Percentiles rank a stretch among this genome's conserved stretches.
Conservation (phyloP, 1,140 invertebrate species). For the Drosophila mauritiana region DNA sequence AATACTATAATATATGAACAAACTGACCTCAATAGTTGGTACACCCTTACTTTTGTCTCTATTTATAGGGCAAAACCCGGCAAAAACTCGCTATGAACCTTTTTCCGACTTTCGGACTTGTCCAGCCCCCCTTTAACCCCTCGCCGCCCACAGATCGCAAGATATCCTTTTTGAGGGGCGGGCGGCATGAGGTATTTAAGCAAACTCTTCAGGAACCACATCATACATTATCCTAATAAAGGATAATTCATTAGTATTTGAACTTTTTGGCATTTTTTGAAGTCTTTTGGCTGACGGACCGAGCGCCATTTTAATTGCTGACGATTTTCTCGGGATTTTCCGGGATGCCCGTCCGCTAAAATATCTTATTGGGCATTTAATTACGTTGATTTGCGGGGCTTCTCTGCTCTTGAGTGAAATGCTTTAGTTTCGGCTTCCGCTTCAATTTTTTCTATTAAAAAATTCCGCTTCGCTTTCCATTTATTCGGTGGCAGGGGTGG, state of each 20-base stretch:
- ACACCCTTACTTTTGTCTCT: slow-evolving; percentile 3
- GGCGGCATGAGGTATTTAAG: slow-evolving; percentile 40
- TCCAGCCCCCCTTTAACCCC: not conserved
- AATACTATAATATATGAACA: too few relatives aligned
- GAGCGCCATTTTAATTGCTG: slow-evolving; percentile 76
- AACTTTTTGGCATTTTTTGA: slow-evolving; percentile 84
- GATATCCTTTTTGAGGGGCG: slow-evolving; percentile 8
- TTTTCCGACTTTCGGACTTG: slow-evolving; percentile 64
- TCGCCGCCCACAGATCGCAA: not conserved
- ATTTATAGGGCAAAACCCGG: slow-evolving; percentile 13
- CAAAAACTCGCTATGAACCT: slow-evolving; percentile 59
- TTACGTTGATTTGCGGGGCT: slow-evolving; percentile 61
- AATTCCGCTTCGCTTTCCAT: slow-evolving; percentile 64
- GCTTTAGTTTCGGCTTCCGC: slow-evolving; percentile 12
- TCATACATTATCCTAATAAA: slow-evolving; percentile 85
- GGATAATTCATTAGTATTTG: slow-evolving; percentile 84
- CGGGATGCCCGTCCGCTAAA: not conserved
- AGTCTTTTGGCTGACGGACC: slow-evolving; percentile 72
- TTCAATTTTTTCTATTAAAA: slow-evolving; percentile 58
- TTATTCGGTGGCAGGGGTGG: slow-evolving; percentile 14
- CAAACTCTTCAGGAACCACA: slow-evolving; percentile 82
- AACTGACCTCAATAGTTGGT: not conserved
- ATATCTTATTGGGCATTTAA: slow-evolving; percentile 56
- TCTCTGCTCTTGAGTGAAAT: slow-evolving; percentile 17
- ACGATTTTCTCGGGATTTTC: slow-evolving; percentile 20